Base-by-base conservation (phyloP, 1,140 invertebrate genomes). In the Euura lappo region DNA sequence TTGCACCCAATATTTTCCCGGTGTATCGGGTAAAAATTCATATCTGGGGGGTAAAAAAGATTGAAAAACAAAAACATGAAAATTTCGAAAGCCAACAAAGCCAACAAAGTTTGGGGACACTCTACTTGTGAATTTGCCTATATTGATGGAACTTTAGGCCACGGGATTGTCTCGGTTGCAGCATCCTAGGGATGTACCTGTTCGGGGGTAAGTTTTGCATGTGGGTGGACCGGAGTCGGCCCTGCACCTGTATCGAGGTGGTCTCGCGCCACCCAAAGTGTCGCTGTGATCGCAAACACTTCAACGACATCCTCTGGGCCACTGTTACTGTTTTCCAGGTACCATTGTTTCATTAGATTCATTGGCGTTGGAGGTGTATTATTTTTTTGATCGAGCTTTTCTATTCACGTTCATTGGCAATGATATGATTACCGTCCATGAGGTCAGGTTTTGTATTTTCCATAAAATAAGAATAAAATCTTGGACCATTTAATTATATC, bases 171-270 rank as follows among this genome's bases (percentile, higher is more conserved):
- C 85, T 90, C 83, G 83, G 83, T 90, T 89, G 88, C 94, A 97
- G 96, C 93, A 97, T 97, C 90, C 94, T 97, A 90, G 97, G 97
- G 90, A 98, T 98, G 96, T 96, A 97, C 92, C 94, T 98, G 89
- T 99, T 99, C 92, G 97, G 96, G 89, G 97, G 97, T 94, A 98
- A 97, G 93, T 98, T 98, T 96, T 98, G 97, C 94, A 97, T 96
- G 93, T 94, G 93, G 89, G 92, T 92, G 86, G 92, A 94, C 88
- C 94, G 94, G 89, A 93, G 92, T 89, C 92, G 92, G 83, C 93
- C 93, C 88, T 99, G 97, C 91, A 94, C 93, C 86, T 98, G 97
- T 91, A 91, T 92, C 84, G 96, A 98, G 90, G 94, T 96, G 86
- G 90, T 94, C 86, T 93, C 92, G 86, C 92, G 93, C 85, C 92